Evolutionary conservation across 2,113 vertebrate species (phyloP).

Genomic region (Tenebrosternarchus preto): DNA sequence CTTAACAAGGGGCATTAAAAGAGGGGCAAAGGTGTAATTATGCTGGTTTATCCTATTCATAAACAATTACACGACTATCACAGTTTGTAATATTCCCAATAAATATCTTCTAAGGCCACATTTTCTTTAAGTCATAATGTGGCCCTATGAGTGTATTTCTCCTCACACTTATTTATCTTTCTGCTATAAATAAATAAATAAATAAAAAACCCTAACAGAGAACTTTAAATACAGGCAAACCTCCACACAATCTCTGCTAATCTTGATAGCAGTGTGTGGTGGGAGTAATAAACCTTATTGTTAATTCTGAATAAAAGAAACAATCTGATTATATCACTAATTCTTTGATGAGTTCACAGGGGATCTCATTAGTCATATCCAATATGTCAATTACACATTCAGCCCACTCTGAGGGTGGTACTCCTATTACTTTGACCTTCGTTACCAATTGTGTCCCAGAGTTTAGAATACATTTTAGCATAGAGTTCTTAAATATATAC

Average conservation of each 20-base stretch:
- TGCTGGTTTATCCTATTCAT: neutral
- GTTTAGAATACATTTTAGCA: conserved; percentile 25
- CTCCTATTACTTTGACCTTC: conserved; percentile 37
- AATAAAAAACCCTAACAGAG: neutral
- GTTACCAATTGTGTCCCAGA: conserved; percentile 50
- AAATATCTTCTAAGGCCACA: neutral
- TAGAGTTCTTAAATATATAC: too few relatives aligned
- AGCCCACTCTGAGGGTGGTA: conserved; percentile 48
- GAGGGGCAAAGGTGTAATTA: neutral
- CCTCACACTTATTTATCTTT: conserved; percentile 6
- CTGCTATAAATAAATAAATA: neutral
- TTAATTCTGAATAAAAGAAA: conserved; percentile 64
- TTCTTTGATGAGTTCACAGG: conserved; percentile 73
- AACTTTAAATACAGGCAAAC: conserved; percentile 1
- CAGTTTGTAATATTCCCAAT: conserved; percentile 63
- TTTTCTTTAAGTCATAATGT: neutral
- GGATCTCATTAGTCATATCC: conserved; percentile 73
- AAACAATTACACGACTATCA: conserved; percentile 60
- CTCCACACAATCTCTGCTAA: neutral
- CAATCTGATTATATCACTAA: conserved; percentile 67
- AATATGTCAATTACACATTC: conserved; percentile 65
- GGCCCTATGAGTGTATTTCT: neutral
- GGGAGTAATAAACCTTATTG: conserved; percentile 55
- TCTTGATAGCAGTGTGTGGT: neutral
- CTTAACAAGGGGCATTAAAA: neutral